A percentile compares a stretch with the other conserved stretches of the same genome.
Conservation (phyloP, 1,140 invertebrate genomes). For the Drusus annulatus region DNA sequence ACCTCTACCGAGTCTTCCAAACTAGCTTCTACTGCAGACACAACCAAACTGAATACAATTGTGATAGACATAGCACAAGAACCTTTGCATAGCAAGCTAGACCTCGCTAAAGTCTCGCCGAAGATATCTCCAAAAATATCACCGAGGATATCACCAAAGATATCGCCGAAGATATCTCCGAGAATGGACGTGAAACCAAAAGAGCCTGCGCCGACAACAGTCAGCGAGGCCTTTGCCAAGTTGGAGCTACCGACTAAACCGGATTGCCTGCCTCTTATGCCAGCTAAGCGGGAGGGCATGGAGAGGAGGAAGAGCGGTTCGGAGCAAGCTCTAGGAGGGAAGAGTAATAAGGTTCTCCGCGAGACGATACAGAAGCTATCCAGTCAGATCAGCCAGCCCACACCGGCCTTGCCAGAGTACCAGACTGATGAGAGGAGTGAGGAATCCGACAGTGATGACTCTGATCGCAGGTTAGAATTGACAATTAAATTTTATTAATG, state of each 20-base stretch:
- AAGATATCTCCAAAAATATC: not conserved
- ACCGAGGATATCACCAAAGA: too few species aligned
- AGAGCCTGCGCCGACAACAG: not conserved
- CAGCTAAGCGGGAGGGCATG: constrained; percentile 43
- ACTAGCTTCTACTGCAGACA: not conserved
- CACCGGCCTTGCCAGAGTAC: constrained; percentile 63
- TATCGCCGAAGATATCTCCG: not conserved
- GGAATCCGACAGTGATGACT: constrained; percentile 80
- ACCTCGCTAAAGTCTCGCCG: not conserved
- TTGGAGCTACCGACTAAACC: not conserved
- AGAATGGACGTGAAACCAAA: constrained; percentile 16
- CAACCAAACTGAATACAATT: not conserved
- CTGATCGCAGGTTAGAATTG: constrained; percentile 74
- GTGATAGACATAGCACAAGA: constrained; percentile 1
- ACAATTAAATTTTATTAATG: too few species aligned
- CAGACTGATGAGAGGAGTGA: constrained; percentile 67
- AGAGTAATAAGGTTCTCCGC: constrained; percentile 74
- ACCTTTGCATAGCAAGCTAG: not conserved
- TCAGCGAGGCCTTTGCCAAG: constrained; percentile 6
- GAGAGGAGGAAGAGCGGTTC: constrained; percentile 54
- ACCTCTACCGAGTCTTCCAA: constrained; percentile 1
- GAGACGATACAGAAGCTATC: constrained; percentile 75
- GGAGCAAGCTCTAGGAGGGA: constrained; percentile 60
- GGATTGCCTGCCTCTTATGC: not conserved
- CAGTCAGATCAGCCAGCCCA: constrained; percentile 69